Percentiles rank a stretch among this genome's conserved stretches.
phyloP scores from a whole-genome alignment of 2,113 vertebrate species.

The Brachyhypopomus occidentalis region DNA sequence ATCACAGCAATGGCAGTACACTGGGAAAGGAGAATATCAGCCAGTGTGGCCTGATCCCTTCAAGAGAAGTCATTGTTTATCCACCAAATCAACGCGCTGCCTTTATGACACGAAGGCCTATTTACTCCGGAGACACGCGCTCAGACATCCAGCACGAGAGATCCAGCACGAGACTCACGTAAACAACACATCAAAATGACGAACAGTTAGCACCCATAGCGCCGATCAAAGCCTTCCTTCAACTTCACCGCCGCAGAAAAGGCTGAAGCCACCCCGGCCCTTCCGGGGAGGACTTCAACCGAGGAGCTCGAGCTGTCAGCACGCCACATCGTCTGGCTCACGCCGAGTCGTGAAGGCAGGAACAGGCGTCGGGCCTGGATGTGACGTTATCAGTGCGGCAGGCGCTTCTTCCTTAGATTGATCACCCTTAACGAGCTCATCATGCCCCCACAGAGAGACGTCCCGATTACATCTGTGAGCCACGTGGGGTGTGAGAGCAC shows the following conservation, averaged over 20 bases:
- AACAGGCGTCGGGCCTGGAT: constrained; percentile 50
- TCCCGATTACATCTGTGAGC: constrained; percentile 58
- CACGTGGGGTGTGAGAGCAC: constrained; percentile 44
- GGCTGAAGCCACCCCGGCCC: constrained; percentile 22
- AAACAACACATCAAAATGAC: constrained; percentile 42
- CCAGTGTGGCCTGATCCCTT: background rate
- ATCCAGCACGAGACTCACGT: constrained; percentile 26
- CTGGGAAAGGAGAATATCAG: background rate
- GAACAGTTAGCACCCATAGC: constrained; percentile 18
- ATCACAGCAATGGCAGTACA: background rate
- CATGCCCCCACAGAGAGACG: constrained; percentile 55
- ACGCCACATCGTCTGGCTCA: constrained; percentile 43
- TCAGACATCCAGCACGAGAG: background rate
- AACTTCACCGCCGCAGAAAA: constrained; percentile 20
- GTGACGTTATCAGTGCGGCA: constrained; percentile 54
- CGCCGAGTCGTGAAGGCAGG: constrained; percentile 44
- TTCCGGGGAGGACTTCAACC: constrained; percentile 30
- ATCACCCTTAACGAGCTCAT: constrained; percentile 62
- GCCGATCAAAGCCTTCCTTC: constrained; percentile 40
- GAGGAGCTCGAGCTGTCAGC: constrained; percentile 39
- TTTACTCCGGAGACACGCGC: constrained; percentile 19
- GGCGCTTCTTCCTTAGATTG: constrained; percentile 54
- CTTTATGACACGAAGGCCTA: background rate
- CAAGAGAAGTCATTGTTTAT: background rate
- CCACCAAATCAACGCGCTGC: background rate